Conservation (phyloP, 2,797 vertebrate species). For the Acanthopagrus latus region DNA sequence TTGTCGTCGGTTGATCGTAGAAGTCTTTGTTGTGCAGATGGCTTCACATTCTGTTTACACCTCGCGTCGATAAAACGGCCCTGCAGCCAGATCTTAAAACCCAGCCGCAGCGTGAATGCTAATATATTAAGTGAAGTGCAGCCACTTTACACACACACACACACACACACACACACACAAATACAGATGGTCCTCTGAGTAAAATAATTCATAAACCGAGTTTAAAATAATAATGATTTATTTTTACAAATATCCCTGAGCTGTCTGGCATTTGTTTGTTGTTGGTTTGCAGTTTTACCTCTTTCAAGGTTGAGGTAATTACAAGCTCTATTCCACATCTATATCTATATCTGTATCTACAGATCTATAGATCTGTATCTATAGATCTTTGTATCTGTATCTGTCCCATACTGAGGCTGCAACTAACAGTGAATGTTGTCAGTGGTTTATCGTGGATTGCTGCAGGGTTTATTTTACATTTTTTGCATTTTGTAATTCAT, state of each 20-base stretch:
- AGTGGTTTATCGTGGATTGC: not conserved
- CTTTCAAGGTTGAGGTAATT: too few relatives aligned
- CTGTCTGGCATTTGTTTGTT: not conserved
- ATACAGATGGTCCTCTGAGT: constrained; percentile 12
- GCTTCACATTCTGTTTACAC: constrained; percentile 65
- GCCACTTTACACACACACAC: constrained; percentile 13
- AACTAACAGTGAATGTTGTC: not conserved
- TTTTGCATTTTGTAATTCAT: not conserved
- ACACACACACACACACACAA: constrained; percentile 7
- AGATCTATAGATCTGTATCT: too few relatives aligned
- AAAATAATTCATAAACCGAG: constrained; percentile 19
- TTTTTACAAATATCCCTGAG: constrained; percentile 1
- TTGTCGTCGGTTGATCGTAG: constrained; percentile 21
- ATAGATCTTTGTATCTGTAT: too few relatives aligned
- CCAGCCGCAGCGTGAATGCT: constrained; percentile 27
- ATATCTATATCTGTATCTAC: too few relatives aligned
- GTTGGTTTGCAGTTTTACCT: not conserved
- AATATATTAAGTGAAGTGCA: constrained; percentile 33
- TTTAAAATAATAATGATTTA: not conserved
- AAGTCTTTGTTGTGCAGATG: constrained; percentile 66
- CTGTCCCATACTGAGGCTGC: too few relatives aligned
- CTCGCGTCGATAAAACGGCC: constrained; percentile 31
- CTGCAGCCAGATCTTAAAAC: constrained; percentile 38
- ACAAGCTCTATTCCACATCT: too few relatives aligned
- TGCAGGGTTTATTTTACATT: too few relatives aligned